Evolutionary conservation across 1,140 invertebrate species (phyloP).

Genomic region (Pararge aegeria): DNA sequence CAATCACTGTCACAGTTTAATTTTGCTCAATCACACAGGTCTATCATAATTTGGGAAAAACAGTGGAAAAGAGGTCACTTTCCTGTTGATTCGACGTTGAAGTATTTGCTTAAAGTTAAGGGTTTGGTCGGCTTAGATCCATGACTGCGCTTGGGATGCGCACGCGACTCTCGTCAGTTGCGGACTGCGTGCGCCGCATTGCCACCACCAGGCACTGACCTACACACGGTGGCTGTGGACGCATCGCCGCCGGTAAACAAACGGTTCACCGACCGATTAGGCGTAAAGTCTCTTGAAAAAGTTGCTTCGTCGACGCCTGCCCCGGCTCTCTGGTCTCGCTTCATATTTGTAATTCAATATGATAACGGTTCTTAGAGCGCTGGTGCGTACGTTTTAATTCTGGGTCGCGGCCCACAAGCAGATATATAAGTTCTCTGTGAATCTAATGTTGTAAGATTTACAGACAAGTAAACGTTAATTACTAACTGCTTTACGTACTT

Average conservation of each 20-base stretch:
- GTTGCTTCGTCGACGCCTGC: constrained; percentile 33
- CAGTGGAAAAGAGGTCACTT: constrained; percentile 52
- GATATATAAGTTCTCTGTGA: constrained; percentile 4
- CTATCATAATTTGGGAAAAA: constrained; percentile 53
- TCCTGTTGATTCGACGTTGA: constrained; percentile 27
- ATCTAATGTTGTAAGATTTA: not conserved
- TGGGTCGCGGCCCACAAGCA: constrained; percentile 52
- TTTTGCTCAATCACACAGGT: constrained; percentile 17
- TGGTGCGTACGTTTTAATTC: constrained; percentile 48
- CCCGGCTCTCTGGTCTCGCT: constrained; percentile 38
- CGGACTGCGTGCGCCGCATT: constrained; percentile 50
- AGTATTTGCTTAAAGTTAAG: constrained; percentile 36
- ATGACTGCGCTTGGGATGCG: constrained; percentile 56
- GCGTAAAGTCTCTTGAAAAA: constrained; percentile 45
- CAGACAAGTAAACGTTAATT: not conserved
- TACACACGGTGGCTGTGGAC: constrained; percentile 49
- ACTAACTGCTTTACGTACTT: not conserved
- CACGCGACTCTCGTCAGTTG: constrained; percentile 47
- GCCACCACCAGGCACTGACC: constrained; percentile 60
- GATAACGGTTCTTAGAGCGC: constrained; percentile 62
- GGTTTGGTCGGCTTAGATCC: constrained; percentile 38
- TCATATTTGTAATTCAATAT: constrained; percentile 68
- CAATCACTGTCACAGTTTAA: constrained; percentile 43
- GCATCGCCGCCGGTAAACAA: constrained; percentile 70
- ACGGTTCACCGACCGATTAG: constrained; percentile 76